Evolutionary conservation across 2,797 vertebrate species (phyloP).

Genomic region (Danio albolineatus): DNA sequence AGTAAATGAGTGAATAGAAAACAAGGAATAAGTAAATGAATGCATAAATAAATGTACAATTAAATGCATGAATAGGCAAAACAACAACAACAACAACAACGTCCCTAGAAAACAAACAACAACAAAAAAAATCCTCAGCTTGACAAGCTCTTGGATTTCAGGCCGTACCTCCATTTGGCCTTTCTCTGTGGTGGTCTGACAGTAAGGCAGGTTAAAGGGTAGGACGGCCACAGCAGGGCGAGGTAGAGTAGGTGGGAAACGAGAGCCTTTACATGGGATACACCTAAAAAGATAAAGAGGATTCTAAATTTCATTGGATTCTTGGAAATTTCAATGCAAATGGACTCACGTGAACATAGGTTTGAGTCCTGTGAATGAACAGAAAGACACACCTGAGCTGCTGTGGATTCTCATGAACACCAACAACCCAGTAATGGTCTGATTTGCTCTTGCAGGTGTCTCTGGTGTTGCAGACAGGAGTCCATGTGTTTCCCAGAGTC

Average conservation of each 20-base stretch:
- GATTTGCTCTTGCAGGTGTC: constrained; percentile 94
- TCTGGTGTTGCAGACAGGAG: constrained; percentile 88
- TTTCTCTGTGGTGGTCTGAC: constrained; percentile 92
- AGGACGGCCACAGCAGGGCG: constrained; percentile 91
- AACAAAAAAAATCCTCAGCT: too few relatives aligned
- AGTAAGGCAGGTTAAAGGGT: constrained; percentile 90
- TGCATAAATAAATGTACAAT: too few relatives aligned
- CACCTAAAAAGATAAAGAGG: constrained; percentile 78
- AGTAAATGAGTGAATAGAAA: too few relatives aligned
- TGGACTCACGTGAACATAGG: not conserved
- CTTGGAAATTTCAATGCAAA: not conserved
- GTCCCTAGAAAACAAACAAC: too few relatives aligned
- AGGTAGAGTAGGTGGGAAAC: constrained; percentile 93
- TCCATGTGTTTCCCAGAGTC: constrained; percentile 88
- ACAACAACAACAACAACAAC: too few relatives aligned
- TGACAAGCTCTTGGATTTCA: not conserved
- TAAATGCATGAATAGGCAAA: not conserved
- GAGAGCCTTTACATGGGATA: constrained; percentile 95
- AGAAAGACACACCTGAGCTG: constrained; percentile 87
- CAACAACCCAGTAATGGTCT: constrained; percentile 95
- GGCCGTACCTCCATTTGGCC: constrained; percentile 94
- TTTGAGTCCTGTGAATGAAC: not conserved
- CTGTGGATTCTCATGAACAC: constrained; percentile 92
- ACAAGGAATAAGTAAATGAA: too few relatives aligned
- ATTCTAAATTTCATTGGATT: not conserved